These are phyloP conservation scores for Menidia beryllina DNA, from an alignment of 2,113 vertebrate genomes.

Conservation along the genomic window DNA sequence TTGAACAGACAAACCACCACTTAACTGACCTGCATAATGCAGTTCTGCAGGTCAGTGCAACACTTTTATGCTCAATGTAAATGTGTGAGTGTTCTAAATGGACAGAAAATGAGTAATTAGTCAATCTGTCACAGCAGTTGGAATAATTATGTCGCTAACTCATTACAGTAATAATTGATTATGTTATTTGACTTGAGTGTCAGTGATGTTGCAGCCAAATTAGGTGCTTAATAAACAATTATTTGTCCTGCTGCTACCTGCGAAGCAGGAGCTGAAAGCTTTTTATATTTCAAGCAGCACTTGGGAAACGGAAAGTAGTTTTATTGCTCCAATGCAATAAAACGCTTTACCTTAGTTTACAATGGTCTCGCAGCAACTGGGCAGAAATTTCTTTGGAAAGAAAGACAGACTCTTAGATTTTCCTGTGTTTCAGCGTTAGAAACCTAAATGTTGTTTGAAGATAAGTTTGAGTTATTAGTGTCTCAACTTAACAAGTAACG, in stretches of 20 bases:
- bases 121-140: slow-evolving; percentile 30
- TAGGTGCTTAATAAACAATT: slow-evolving; percentile 44
- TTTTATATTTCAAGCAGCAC: slow-evolving; percentile 15
- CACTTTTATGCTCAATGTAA: neutral
- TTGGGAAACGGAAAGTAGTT: neutral
- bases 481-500: too few relatives aligned
- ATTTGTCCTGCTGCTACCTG: slow-evolving; percentile 36
- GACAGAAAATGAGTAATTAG: slow-evolving; percentile 26
- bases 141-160: slow-evolving; percentile 23
- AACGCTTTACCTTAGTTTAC: neutral
- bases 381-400: neutral
- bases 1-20: neutral
- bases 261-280: slow-evolving; percentile 9
- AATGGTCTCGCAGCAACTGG: neutral
- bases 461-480: too few relatives aligned
- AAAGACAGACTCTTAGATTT: neutral
- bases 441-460: neutral
- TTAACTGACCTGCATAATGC: neutral
- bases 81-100: slow-evolving; percentile 5
- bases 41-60: slow-evolving; percentile 11
- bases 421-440: neutral
- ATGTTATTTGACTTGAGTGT: slow-evolving; percentile 36
- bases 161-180: slow-evolving; percentile 27
- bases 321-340: neutral
- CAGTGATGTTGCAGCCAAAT: slow-evolving; percentile 37